A percentile compares a stretch with the other conserved stretches of the same genome.
These are phyloP conservation scores for Formica aserva DNA, from an alignment of 2,888 invertebrate species.

Conservation along the genomic window DNA sequence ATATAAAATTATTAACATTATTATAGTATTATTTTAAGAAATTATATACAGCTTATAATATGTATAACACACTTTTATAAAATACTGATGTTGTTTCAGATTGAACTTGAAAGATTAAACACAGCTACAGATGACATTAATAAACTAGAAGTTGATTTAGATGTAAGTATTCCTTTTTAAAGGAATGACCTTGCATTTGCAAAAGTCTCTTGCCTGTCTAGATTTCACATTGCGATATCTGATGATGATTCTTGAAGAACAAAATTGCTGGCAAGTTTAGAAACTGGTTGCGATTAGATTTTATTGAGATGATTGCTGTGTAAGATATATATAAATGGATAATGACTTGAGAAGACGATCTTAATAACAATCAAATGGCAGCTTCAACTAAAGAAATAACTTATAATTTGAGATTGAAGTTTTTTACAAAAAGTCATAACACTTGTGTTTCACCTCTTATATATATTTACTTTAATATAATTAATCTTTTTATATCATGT, in stretches of 20 bases:
- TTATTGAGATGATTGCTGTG: slow-evolving; percentile 78
- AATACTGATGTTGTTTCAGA: slow-evolving; percentile 85
- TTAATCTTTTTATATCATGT: neutral
- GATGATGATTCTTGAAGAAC: slow-evolving; percentile 50
- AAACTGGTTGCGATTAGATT: slow-evolving; percentile 76
- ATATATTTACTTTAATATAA: slow-evolving; percentile 8
- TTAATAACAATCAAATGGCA: slow-evolving; percentile 55
- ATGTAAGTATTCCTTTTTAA: slow-evolving; percentile 87
- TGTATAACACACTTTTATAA: neutral
- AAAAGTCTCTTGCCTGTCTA: slow-evolving; percentile 8
- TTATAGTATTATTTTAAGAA: neutral
- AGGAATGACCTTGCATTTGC: neutral
- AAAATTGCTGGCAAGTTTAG: slow-evolving; percentile 69
- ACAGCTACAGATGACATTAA: slow-evolving; percentile 97
- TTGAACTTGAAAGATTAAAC: slow-evolving; percentile 95
- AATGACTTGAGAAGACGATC: slow-evolving; percentile 72
- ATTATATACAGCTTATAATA: neutral
- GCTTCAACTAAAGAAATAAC: slow-evolving; percentile 60
- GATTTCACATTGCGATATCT: slow-evolving; percentile 27
- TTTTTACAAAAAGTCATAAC: neutral
- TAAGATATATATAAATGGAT: slow-evolving; percentile 78
- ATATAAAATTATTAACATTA: neutral
- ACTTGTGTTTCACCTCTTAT: neutral
- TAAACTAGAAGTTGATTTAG: slow-evolving; percentile 95
- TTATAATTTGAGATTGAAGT: slow-evolving; percentile 22